Percentiles rank a stretch among this genome's conserved stretches.
Evolutionary conservation across 2,113 vertebrate species (phyloP).

Genomic region (Diadophis punctatus): DNA sequence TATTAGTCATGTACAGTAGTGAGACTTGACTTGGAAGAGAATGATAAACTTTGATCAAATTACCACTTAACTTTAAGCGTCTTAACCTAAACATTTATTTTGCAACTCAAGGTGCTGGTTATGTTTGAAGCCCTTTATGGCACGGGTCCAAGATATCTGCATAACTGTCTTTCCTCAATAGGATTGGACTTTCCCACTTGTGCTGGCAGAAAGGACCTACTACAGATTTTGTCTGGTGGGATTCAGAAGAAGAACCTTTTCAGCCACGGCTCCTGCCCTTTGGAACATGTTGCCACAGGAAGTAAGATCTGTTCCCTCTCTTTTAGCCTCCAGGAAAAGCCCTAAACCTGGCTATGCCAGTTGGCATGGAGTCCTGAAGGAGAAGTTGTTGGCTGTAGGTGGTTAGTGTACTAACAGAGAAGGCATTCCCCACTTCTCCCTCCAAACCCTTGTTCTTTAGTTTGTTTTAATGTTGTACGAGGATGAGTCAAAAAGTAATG

Average conservation of each 20-base stretch:
- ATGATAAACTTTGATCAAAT: not conserved
- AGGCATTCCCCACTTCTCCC: not conserved
- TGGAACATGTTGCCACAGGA: not conserved
- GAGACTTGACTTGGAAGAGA: not conserved
- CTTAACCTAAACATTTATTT: not conserved
- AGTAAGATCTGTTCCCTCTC: not conserved
- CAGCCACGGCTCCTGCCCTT: not conserved
- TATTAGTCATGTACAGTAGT: not conserved
- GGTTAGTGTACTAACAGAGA: not conserved
- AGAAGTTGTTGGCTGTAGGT: not conserved
- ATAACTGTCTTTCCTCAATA: not conserved
- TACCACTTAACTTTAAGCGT: not conserved
- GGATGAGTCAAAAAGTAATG: no score
- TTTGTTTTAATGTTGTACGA: no score
- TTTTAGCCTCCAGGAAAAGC: no score
- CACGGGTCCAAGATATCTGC: not conserved
- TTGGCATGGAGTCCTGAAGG: no score
- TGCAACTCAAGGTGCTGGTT: not conserved
- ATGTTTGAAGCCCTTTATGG: not conserved
- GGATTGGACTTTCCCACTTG: not conserved
- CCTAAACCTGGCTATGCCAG: no score
- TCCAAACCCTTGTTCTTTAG: not conserved
- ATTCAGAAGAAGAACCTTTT: not conserved
- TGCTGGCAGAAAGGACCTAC: not conserved
- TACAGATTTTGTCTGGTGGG: not conserved